Percentiles rank a stretch among this genome's conserved stretches.
Conservation (phyloP, 2,888 invertebrate species). For the Cremastobaeus sp. region DNA sequence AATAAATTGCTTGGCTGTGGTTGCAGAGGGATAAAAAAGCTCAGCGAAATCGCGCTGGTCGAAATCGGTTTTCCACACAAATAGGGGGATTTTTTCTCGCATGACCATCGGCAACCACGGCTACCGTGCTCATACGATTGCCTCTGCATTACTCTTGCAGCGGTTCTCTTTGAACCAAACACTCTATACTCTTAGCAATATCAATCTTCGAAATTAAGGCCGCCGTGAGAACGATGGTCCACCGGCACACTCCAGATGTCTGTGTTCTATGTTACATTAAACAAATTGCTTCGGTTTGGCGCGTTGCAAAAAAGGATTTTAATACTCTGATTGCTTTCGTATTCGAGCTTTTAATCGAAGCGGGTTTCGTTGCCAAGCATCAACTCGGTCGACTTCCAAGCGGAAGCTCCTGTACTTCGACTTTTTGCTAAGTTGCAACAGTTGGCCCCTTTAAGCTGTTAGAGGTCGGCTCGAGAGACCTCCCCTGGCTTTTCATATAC, state of each 20-base stretch:
- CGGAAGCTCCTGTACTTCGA: constrained; percentile 62
- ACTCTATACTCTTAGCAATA: constrained; percentile 10
- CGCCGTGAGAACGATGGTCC: neutral
- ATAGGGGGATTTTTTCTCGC: no score
- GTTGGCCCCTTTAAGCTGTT: constrained; percentile 73
- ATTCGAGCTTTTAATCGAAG: constrained; percentile 6
- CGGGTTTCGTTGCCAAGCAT: constrained; percentile 28
- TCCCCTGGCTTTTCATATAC: constrained; percentile 70
- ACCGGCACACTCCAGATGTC: constrained; percentile 28
- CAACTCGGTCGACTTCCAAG: constrained; percentile 59
- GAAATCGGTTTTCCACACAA: no score
- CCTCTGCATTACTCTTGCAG: constrained; percentile 23
- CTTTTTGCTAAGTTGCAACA: constrained; percentile 74
- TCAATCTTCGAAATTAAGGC: constrained; percentile 31
- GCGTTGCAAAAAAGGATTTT: neutral
- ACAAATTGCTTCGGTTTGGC: constrained; percentile 30
- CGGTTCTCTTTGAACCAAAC: constrained; percentile 10
- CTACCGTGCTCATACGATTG: constrained; percentile 18
- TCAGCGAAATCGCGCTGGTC: no score
- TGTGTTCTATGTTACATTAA: constrained; percentile 25
- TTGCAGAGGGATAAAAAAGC: no score
- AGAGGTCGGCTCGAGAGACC: constrained; percentile 59
- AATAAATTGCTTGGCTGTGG: no score
- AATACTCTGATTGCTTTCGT: constrained; percentile 13
- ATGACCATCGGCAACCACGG: no score